Evolutionary conservation across 1,140 invertebrate genomes (phyloP).

Genomic region (Cotesia chilonis): DNA sequence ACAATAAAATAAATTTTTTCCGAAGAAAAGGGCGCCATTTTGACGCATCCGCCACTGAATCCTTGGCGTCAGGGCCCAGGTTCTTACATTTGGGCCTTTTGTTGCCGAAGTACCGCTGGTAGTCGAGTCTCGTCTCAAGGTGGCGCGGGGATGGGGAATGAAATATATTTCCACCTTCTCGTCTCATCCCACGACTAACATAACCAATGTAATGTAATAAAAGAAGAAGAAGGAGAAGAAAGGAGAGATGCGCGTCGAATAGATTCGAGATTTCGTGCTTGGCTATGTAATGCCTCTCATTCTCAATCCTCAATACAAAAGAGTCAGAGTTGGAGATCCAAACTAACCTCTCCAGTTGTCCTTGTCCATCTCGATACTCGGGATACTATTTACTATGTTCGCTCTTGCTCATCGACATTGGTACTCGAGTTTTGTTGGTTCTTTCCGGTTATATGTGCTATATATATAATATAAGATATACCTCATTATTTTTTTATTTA

Average conservation of each 20-base stretch:
- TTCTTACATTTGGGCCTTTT: slow-evolving; percentile 49
- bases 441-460: neutral
- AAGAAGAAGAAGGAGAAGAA: no score
- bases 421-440: neutral
- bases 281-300: slow-evolving; percentile 6
- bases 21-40: no score
- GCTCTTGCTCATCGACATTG: slow-evolving; percentile 1
- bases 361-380: no score
- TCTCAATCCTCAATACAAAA: slow-evolving; percentile 3
- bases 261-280: slow-evolving; percentile 40
- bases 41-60: neutral
- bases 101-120: slow-evolving; percentile 43
- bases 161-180: slow-evolving; percentile 53
- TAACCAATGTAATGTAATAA: slow-evolving; percentile 11
- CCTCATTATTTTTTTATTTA: slow-evolving; percentile 25
- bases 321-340: no score
- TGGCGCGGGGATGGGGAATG: slow-evolving; percentile 32
- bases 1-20: no score
- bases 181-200: slow-evolving; percentile 10
- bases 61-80: slow-evolving; percentile 15
- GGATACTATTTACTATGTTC: neutral
- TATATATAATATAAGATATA: neutral
- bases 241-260: slow-evolving; percentile 38
- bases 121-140: slow-evolving; percentile 35
- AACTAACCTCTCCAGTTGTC: no score